phyloP scores from a whole-genome alignment of 1,140 invertebrate species.

The Sycophaga agraensis region DNA sequence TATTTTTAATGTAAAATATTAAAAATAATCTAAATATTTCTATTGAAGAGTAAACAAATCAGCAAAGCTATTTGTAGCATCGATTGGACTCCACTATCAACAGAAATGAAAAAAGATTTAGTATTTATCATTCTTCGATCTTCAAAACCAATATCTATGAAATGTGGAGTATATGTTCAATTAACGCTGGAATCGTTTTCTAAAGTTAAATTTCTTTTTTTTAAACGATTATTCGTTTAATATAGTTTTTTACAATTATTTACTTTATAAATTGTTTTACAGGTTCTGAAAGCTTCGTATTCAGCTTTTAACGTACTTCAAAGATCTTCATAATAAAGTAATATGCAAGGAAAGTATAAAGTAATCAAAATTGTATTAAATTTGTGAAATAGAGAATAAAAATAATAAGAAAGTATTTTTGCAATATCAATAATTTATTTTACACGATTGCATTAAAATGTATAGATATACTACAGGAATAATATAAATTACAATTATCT shows the following conservation, averaged over 20 bases:
- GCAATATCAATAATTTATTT: too few relatives aligned
- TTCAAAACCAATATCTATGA: not conserved
- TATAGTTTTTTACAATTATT: not conserved
- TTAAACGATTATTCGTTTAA: not conserved
- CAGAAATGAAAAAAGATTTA: not conserved
- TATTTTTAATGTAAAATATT: not conserved
- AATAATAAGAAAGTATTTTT: too few relatives aligned
- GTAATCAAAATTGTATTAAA: too few relatives aligned
- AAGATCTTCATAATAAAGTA: too few relatives aligned
- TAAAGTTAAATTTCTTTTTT: not conserved
- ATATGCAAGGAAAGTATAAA: too few relatives aligned
- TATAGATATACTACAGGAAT: too few relatives aligned
- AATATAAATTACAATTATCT: too few relatives aligned
- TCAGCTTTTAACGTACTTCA: conserved; percentile 3
- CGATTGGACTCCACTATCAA: not conserved
- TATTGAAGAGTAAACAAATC: conserved; percentile 1
- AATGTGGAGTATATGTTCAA: not conserved
- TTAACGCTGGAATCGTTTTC: conserved; percentile 6
- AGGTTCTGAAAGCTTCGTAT: conserved; percentile 8
- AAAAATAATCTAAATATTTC: not conserved
- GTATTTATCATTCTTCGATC: not conserved
- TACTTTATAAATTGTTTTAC: not conserved
- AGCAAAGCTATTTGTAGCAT: not conserved
- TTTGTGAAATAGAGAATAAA: too few relatives aligned
- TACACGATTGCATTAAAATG: too few relatives aligned